Conservation (phyloP, 2,113 vertebrate genomes). For the Tursiops truncatus region DNA sequence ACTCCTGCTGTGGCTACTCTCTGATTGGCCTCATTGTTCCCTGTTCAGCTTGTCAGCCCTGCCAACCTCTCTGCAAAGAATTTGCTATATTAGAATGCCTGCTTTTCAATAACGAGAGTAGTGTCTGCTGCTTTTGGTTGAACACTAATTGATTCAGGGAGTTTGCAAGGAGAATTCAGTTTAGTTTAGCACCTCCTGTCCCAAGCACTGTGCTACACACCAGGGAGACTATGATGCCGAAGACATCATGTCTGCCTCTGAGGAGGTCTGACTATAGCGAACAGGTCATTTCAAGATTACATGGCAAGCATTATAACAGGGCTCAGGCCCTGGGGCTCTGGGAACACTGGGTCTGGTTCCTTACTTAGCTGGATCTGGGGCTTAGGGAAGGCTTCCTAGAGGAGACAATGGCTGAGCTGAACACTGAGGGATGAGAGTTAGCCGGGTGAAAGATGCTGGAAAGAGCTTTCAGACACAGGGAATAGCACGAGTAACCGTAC, state of each 20-base stretch:
- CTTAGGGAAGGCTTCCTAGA: neutral
- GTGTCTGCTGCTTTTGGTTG: neutral
- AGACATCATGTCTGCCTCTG: neutral
- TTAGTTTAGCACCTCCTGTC: neutral
- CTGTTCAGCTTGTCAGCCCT: neutral
- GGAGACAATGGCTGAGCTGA: neutral
- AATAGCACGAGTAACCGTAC: neutral
- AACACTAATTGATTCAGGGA: neutral
- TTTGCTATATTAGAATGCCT: neutral
- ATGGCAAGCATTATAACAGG: neutral
- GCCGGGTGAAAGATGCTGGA: neutral
- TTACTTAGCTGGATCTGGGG: neutral
- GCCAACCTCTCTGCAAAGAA: neutral
- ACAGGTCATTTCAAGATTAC: neutral
- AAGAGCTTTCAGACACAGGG: neutral
- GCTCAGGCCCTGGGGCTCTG: neutral
- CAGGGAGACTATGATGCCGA: neutral
- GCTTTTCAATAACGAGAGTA: neutral
- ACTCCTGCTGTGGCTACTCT: neutral
- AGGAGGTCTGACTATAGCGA: neutral
- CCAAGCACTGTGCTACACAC: neutral
- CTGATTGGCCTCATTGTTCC: neutral
- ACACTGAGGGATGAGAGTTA: neutral
- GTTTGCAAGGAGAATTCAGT: neutral
- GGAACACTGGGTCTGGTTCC: neutral